phyloP scores from a whole-genome alignment of 2,797 vertebrate species.

The Dromococcyx pavoninus region DNA sequence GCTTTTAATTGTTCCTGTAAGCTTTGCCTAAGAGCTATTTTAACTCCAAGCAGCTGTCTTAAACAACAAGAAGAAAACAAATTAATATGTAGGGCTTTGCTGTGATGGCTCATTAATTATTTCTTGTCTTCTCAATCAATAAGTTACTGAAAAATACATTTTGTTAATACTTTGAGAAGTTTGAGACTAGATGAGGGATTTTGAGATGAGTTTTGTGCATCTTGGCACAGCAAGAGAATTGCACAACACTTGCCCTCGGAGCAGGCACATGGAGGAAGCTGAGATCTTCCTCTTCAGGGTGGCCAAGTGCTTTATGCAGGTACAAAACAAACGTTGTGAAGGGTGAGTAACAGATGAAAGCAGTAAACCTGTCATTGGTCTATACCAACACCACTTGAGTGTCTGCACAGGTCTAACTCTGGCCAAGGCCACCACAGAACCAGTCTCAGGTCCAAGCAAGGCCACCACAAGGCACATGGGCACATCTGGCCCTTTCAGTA shows the following conservation, averaged over 20 bases:
- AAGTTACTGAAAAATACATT: neutral
- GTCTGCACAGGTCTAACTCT: accelerated
- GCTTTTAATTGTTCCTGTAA: conserved; percentile 47
- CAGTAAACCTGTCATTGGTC: neutral
- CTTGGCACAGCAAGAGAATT: neutral
- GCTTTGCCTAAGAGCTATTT: conserved; percentile 56
- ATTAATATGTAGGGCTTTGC: conserved; percentile 15
- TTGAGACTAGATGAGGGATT: neutral
- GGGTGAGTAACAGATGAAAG: too few relatives aligned
- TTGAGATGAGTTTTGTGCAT: neutral
- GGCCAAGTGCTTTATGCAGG: too few relatives aligned
- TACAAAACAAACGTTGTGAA: neutral
- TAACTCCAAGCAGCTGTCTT: conserved; percentile 46
- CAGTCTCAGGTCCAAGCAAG: neutral
- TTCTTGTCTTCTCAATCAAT: too few relatives aligned
- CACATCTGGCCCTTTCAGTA: neutral
- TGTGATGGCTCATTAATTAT: conserved; percentile 7
- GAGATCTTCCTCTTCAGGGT: neutral
- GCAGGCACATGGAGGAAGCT: accelerated
- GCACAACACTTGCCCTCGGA: neutral
- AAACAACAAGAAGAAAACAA: conserved; percentile 30
- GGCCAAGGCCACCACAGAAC: neutral
- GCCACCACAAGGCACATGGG: accelerated
- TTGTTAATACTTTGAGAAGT: neutral
- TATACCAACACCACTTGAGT: neutral